Evolutionary conservation across 2,113 vertebrate genomes (phyloP).

Genomic region (Eurypyga helias): DNA sequence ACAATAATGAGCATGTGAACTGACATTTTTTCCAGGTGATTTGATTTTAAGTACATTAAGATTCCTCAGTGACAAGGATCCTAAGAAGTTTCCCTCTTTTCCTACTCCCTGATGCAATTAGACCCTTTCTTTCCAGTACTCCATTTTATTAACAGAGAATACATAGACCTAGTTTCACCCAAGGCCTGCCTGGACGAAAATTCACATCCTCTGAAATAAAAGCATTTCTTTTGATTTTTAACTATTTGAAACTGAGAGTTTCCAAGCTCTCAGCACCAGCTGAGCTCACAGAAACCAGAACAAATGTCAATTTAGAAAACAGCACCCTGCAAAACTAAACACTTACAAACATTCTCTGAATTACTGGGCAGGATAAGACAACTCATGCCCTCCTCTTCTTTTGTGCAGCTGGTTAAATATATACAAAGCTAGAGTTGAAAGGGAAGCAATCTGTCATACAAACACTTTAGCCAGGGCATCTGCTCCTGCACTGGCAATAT

Average conservation of each 20-base stretch:
- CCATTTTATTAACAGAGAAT: constrained; percentile 59
- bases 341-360: constrained; percentile 80
- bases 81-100: constrained; percentile 49
- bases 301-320: constrained; percentile 81
- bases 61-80: constrained; percentile 60
- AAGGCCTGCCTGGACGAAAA: constrained; percentile 93
- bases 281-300: constrained; percentile 81
- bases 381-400: constrained; percentile 62
- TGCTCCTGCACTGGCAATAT: constrained; percentile 96
- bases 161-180: constrained; percentile 80
- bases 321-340: constrained; percentile 79
- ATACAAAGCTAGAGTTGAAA: constrained; percentile 77
- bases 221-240: constrained; percentile 67
- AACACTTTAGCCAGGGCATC: constrained; percentile 99
- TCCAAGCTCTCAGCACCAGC: constrained; percentile 78
- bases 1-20: constrained; percentile 38
- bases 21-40: constrained; percentile 52
- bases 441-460: constrained; percentile 88
- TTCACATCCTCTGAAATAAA: constrained; percentile 77
- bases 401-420: constrained; percentile 83
- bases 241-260: constrained; percentile 76
- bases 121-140: constrained; percentile 49
- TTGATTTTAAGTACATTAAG: constrained; percentile 30
- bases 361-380: constrained; percentile 64
- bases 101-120: constrained; percentile 51